These are phyloP conservation scores for Montipora foliosa DNA, from an alignment of 64 coral and sea anemone species.

Conservation along the genomic window DNA sequence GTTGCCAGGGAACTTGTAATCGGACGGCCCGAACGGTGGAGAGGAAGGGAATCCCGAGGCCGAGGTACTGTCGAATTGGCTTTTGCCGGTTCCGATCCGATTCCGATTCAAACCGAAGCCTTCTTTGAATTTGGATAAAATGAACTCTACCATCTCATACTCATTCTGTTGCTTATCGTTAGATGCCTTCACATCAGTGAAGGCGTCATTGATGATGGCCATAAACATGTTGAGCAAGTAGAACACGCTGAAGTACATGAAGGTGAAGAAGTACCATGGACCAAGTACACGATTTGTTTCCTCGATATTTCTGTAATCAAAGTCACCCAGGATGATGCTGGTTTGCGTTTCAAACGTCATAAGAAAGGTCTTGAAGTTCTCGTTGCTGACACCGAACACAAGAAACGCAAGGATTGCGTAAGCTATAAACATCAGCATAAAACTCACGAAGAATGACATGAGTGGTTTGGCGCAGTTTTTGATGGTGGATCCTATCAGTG, in stretches of 20 bases:
- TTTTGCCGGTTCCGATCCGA: background rate
- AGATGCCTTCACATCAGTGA: constrained; percentile 71
- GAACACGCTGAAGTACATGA: constrained; percentile 95
- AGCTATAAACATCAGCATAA: constrained; percentile 66
- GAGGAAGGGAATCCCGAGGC: constrained; percentile 9
- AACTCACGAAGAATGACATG: constrained; percentile 64
- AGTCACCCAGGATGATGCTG: constrained; percentile 83
- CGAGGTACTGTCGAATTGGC: background rate
- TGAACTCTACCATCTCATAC: constrained; percentile 94
- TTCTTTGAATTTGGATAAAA: constrained; percentile 71
- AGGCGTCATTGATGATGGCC: constrained; percentile 96
- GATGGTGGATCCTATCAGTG: constrained; percentile 81
- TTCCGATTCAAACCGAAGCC: constrained; percentile 44
- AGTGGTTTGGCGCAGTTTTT: constrained; percentile 72
- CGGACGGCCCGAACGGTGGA: constrained; percentile 14
- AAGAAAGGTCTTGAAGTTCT: constrained; percentile 61
- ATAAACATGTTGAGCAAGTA: constrained; percentile 97
- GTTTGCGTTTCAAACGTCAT: constrained; percentile 77
- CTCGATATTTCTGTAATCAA: constrained; percentile 72
- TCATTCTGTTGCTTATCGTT: constrained; percentile 78
- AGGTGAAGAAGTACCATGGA: constrained; percentile 85
- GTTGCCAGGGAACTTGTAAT: constrained; percentile 19
- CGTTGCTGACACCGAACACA: constrained; percentile 54
- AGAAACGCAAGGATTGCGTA: constrained; percentile 62
- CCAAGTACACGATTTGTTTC: constrained; percentile 67